Evolutionary conservation across 2,797 vertebrate genomes (phyloP), one percentile per base, ranked within the genome.

Genomic region (Lindbergichthys nudifrons): DNA sequence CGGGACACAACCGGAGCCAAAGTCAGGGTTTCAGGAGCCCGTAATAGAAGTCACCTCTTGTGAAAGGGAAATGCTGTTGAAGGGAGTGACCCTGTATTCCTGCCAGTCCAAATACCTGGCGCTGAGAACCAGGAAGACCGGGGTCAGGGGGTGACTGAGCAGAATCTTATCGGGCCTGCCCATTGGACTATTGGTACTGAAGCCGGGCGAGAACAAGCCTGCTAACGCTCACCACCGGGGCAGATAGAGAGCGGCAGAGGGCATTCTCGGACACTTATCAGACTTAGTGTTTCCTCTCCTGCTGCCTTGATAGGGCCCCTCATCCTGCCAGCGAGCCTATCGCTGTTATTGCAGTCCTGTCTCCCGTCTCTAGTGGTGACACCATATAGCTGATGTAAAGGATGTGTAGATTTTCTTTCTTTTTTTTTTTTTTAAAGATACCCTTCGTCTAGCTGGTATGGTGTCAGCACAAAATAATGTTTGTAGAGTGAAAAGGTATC

Each of bases 101-200:
- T 92, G 91, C 92, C 92, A 93, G 91, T 88, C 81, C 61, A 92
- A 94, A 94, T 89, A 93, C 92, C 91, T 93, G 91, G 26, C 12
- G 77, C 89, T 93, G 93, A 92, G 91, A 93, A 92, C 80, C 87
- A 94, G 92, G 92, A 93, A 93, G 89, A 69, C 18, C 21, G 7
- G 64, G 92, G 89, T 92, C 87, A 13, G 68, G 84, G 91, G 92
- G 91, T 93, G 88, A 90, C 73, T 3, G 50, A 83, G 87, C 89
- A 92, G 87, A 92, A 88, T 90, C 91, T 90, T 93, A 92, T 91
- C 90, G 81, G 74, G 69, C 77, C 71, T 77, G 77, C 73, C 91
- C 91, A 83, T 79, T 85, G 84, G 71, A 75, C 73, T 74, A 75
- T 73, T 87, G 78, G 78, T 79, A 82, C 70, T 69, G 78, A 82